A percentile compares a stretch with the other conserved stretches of the same genome.
These are phyloP conservation scores for Noctua pronuba DNA, from an alignment of 2,888 invertebrate species.

Conservation along the genomic window DNA sequence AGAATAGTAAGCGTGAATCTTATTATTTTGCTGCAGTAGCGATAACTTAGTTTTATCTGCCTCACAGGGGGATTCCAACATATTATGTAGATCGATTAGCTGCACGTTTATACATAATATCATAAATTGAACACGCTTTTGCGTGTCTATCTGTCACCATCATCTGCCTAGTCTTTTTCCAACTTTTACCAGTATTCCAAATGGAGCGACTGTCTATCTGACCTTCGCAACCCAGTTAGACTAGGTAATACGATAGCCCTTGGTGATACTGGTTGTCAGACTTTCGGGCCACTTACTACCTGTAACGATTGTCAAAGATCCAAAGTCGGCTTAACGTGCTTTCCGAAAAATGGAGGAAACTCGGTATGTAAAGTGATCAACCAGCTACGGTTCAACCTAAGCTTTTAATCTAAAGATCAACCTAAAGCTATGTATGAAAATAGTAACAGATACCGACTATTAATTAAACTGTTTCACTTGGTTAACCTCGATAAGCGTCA, in stretches of 20 bases:
- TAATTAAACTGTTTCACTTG: constrained; percentile 38
- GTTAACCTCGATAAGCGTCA: constrained; percentile 14
- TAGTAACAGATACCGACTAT: constrained; percentile 13
- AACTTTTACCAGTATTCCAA: too few relatives aligned
- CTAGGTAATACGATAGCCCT: background rate
- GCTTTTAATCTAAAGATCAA: too few relatives aligned
- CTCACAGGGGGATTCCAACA: background rate
- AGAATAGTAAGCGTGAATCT: background rate
- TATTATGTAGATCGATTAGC: background rate
- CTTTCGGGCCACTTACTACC: background rate
- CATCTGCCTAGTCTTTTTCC: too few relatives aligned
- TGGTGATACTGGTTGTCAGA: background rate
- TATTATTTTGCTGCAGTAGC: background rate
- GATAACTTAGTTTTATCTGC: background rate
- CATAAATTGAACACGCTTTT: too few relatives aligned
- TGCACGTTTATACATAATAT: too few relatives aligned
- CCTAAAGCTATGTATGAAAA: background rate
- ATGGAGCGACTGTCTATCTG: background rate
- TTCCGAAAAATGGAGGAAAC: too few relatives aligned
- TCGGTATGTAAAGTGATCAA: too few relatives aligned
- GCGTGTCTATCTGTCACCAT: too few relatives aligned
- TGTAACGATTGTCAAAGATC: too few relatives aligned
- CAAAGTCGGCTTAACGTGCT: too few relatives aligned
- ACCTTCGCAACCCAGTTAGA: background rate
- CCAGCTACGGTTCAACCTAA: too few relatives aligned